These are phyloP conservation scores for Aldabrachelys gigantea DNA, from an alignment of 2,113 vertebrate species.

Conservation along the genomic window DNA sequence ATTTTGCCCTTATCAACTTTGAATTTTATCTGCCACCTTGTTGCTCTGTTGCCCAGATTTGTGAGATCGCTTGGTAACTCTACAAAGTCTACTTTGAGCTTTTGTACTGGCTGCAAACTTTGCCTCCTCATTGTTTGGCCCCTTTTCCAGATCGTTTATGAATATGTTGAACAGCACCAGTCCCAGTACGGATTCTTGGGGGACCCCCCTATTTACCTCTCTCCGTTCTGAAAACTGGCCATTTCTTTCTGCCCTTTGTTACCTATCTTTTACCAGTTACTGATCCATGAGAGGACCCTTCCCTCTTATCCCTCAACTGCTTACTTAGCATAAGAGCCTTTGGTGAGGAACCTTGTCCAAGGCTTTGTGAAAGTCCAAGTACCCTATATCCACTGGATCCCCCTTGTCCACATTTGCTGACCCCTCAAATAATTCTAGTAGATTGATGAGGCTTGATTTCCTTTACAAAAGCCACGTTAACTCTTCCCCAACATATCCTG, in stretches of 20 bases:
- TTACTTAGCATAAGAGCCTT: not conserved
- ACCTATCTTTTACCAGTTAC: not conserved
- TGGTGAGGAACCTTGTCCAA: not conserved
- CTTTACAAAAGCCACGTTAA: not conserved
- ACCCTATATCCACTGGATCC: not conserved
- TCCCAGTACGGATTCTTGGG: not conserved
- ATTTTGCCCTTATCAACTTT: not conserved
- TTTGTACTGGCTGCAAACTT: not conserved
- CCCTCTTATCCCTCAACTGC: not conserved
- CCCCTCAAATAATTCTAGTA: too few relatives aligned
- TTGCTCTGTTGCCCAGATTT: not conserved
- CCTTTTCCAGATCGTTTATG: not conserved
- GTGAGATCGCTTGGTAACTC: not conserved
- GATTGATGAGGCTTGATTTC: too few relatives aligned
- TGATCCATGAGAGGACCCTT: not conserved
- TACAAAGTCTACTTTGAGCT: not conserved
- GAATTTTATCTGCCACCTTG: not conserved
- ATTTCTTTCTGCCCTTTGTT: not conserved
- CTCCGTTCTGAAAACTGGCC: not conserved
- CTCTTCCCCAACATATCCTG: not conserved
- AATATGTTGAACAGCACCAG: not conserved
- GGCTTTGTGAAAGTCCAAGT: not conserved
- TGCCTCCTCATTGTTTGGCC: not conserved
- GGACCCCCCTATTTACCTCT: not conserved
- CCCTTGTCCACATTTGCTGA: not conserved